These are phyloP conservation scores for Napeogenes sylphis DNA, from an alignment of 2,888 invertebrate species.

Conservation along the genomic window DNA sequence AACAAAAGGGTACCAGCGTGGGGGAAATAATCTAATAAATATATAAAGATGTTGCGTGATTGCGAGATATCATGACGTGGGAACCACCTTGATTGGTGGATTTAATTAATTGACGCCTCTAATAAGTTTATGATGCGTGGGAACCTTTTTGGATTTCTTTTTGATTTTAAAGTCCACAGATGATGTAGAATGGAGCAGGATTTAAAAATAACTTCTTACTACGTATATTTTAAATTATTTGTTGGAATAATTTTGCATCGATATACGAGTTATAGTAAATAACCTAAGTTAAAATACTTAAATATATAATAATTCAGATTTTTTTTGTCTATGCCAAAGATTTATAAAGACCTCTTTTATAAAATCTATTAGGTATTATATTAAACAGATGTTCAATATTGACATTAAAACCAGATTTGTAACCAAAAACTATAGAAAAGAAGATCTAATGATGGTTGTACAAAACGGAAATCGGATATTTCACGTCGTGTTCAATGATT, in stretches of 20 bases:
- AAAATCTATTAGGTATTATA: too few relatives aligned
- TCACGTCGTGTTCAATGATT: constrained; percentile 53
- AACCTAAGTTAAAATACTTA: too few relatives aligned
- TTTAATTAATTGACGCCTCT: constrained; percentile 69
- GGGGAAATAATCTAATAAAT: constrained; percentile 61
- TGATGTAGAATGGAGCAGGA: too few relatives aligned
- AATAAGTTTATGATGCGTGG: constrained; percentile 59
- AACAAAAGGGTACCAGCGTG: constrained; percentile 55
- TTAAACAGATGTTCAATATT: not conserved
- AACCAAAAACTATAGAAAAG: constrained; percentile 12
- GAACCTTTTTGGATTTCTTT: constrained; percentile 41
- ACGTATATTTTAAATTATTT: constrained; percentile 2
- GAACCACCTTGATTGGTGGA: constrained; percentile 71
- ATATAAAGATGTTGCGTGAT: constrained; percentile 78
- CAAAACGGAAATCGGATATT: constrained; percentile 70
- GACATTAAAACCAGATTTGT: constrained; percentile 6
- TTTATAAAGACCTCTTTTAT: too few relatives aligned
- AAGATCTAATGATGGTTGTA: constrained; percentile 31
- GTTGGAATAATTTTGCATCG: too few relatives aligned
- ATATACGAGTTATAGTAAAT: too few relatives aligned
- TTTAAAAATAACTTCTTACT: not conserved
- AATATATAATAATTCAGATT: too few relatives aligned
- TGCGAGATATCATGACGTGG: constrained; percentile 71
- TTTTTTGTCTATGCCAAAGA: too few relatives aligned
- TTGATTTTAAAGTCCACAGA: constrained; percentile 21